Percentiles rank a stretch among this genome's conserved stretches.
Evolutionary conservation across 1,140 invertebrate species (phyloP).

Genomic region (Formica selysi): DNA sequence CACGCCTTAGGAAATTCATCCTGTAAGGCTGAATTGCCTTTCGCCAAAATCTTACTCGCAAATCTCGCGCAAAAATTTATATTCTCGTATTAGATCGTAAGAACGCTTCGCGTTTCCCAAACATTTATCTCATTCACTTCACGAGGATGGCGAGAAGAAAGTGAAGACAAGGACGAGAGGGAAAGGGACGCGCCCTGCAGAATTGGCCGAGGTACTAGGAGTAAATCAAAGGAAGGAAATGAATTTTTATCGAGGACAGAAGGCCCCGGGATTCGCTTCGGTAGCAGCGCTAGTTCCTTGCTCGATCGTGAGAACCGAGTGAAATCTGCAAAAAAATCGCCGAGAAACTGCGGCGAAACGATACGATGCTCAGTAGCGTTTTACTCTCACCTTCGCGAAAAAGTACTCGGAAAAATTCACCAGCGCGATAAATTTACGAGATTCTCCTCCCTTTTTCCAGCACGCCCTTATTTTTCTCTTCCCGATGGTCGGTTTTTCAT

Average conservation of each 20-base stretch:
- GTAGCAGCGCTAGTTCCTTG: conserved; percentile 53
- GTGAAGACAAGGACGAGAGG: background rate
- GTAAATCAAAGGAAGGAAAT: conserved; percentile 82
- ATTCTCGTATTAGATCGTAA: conserved; percentile 42
- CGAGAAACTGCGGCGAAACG: conserved; percentile 74
- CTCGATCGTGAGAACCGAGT: conserved; percentile 60
- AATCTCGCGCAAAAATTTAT: conserved; percentile 65
- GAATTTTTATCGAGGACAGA: conserved; percentile 81
- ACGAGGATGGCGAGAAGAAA: conserved; percentile 48
- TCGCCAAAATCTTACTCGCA: conserved; percentile 52
- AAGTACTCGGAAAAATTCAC: conserved; percentile 60
- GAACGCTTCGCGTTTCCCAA: conserved; percentile 40
- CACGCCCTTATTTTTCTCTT: conserved; percentile 65
- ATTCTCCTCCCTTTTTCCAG: conserved; percentile 46
- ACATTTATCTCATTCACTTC: conserved; percentile 58
- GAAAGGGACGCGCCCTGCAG: conserved; percentile 30
- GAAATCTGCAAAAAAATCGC: conserved; percentile 75
- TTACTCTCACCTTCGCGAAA: conserved; percentile 53
- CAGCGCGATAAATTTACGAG: conserved; percentile 67
- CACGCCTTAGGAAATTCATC: conserved; percentile 29
- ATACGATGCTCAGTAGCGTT: conserved; percentile 62
- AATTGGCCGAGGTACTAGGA: conserved; percentile 71
- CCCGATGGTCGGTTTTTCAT: conserved; percentile 20
- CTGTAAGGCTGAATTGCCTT: conserved; percentile 7
- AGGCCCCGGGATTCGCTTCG: conserved; percentile 50